These are phyloP conservation scores for Cephalotes varians DNA, from an alignment of 2,888 invertebrate genomes.

Conservation along the genomic window DNA sequence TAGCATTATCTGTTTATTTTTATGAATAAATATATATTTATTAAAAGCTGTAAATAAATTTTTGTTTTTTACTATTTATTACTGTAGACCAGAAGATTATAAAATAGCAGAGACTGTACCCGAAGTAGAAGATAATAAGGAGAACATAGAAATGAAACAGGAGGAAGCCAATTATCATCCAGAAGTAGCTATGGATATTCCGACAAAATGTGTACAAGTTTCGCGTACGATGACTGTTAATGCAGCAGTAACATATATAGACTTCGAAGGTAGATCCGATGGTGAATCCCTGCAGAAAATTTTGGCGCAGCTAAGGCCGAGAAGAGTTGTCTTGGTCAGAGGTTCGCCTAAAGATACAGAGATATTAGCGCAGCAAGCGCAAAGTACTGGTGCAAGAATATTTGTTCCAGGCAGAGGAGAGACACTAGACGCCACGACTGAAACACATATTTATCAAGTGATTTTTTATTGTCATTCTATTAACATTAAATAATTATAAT, in stretches of 20 bases:
- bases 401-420: slow-evolving; percentile 95
- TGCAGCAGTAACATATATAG: slow-evolving; percentile 97
- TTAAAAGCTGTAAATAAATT: neutral
- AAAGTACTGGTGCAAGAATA: slow-evolving; percentile 90
- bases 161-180: slow-evolving; percentile 87
- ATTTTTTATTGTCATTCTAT: neutral
- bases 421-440: slow-evolving; percentile 97
- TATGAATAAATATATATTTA: neutral
- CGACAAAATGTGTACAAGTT: slow-evolving; percentile 95
- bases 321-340: slow-evolving; percentile 90
- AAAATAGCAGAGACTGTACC: slow-evolving; percentile 91
- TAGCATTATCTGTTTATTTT: neutral
- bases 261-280: slow-evolving; percentile 97
- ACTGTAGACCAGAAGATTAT: slow-evolving; percentile 93
- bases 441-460: slow-evolving; percentile 99
- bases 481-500: neutral
- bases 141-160: slow-evolving; percentile 89
- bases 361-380: slow-evolving; percentile 90
- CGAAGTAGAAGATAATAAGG: slow-evolving; percentile 90
- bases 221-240: slow-evolving; percentile 92
- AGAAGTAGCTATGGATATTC: slow-evolving; percentile 90
- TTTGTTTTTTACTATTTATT: neutral
- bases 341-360: slow-evolving; percentile 91
- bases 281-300: slow-evolving; percentile 93
- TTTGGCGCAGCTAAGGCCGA: slow-evolving; percentile 89